phyloP scores from a whole-genome alignment of 2,888 invertebrate genomes.

The Drosophila subsilvestris region DNA sequence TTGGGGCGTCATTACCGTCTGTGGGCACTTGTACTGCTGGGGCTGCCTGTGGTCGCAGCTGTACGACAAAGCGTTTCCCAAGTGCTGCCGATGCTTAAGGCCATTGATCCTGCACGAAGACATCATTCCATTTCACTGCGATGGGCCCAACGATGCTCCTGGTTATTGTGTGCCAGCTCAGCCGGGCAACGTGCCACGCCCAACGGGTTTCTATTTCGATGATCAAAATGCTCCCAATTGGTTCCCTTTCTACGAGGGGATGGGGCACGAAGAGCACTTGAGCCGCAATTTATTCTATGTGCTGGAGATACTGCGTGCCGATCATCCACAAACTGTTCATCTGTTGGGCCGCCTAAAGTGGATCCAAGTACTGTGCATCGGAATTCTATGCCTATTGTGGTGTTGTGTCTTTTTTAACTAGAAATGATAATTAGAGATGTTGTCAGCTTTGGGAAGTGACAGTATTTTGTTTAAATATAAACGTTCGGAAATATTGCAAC shows the following conservation, averaged over 20 bases:
- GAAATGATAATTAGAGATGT: too few species aligned
- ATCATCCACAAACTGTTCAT: neutral
- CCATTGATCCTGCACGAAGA: constrained; percentile 59
- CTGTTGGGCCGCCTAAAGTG: neutral
- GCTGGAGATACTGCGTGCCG: accelerated
- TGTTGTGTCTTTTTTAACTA: neutral
- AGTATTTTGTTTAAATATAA: neutral
- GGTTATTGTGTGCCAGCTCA: constrained; percentile 22
- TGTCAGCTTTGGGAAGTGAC: too few species aligned
- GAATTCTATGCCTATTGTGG: constrained; percentile 9
- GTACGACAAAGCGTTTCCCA: accelerated
- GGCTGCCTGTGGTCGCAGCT: constrained; percentile 54
- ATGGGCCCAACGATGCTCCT: constrained; percentile 37
- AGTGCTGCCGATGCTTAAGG: constrained; percentile 47
- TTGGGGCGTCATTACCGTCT: constrained; percentile 57
- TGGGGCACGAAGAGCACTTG: neutral
- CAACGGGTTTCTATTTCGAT: constrained; percentile 45
- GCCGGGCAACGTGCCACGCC: constrained; percentile 53
- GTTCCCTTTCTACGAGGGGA: constrained; percentile 39
- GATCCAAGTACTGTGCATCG: constrained; percentile 11
- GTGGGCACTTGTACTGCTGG: constrained; percentile 67
- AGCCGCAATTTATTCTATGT: neutral
- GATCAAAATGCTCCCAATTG: constrained; percentile 16
- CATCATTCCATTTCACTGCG: constrained; percentile 47
- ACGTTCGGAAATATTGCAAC: neutral